Evolutionary conservation across 30 jellyfish, hydroid and myxozoan species (phyloP).

Genomic region (Aurelia sp.): DNA sequence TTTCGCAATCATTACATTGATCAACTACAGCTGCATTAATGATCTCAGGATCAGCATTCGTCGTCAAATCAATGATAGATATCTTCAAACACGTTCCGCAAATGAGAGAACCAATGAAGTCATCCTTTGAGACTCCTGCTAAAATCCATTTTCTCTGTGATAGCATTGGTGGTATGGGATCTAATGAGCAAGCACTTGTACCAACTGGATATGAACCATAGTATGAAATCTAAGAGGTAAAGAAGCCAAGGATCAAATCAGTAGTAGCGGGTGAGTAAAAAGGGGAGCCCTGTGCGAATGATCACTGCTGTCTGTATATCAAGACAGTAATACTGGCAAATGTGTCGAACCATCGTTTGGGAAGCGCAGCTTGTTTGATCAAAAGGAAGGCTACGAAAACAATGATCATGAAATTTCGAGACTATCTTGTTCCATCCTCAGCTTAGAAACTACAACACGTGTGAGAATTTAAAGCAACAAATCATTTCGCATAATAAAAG

Average conservation of each 20-base stretch:
- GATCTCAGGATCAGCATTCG: slow-evolving; percentile 43
- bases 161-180: slow-evolving; percentile 90
- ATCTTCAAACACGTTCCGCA: slow-evolving; percentile 88
- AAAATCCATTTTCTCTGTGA: slow-evolving; percentile 72
- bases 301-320: too few species aligned
- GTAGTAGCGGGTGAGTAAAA: too few species aligned
- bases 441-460: too few species aligned
- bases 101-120: slow-evolving; percentile 64
- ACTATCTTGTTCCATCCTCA: too few species aligned
- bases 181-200: slow-evolving; percentile 86
- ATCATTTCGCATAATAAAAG: too few species aligned
- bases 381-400: too few species aligned
- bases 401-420: too few species aligned
- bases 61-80: slow-evolving; percentile 29
- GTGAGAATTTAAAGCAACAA: too few species aligned
- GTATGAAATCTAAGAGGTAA: slow-evolving; percentile 67
- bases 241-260: not conserved
- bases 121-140: slow-evolving; percentile 73
- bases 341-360: too few species aligned
- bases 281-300: too few species aligned
- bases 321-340: too few species aligned
- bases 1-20: slow-evolving; percentile 81
- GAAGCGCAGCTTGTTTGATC: too few species aligned
- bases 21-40: slow-evolving; percentile 79
- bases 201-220: slow-evolving; percentile 92